phyloP scores from a whole-genome alignment of 2,888 invertebrate genomes.

The Pollenia angustigena region DNA sequence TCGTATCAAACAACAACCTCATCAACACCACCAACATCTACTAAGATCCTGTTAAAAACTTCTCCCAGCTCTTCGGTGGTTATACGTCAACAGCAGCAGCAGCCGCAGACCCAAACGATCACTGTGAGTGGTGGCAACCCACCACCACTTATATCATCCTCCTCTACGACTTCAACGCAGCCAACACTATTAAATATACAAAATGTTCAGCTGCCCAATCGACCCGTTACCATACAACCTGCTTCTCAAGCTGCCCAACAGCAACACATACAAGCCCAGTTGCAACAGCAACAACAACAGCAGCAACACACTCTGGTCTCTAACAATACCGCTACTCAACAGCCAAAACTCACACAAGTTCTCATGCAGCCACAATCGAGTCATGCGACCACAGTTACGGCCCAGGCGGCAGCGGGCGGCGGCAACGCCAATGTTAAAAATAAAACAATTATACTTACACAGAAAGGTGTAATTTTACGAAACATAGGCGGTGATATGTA shows the following conservation, averaged over 20 bases:
- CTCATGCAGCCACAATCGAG: constrained; percentile 80
- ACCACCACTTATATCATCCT: constrained; percentile 83
- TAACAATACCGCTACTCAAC: constrained; percentile 83
- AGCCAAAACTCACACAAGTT: constrained; percentile 84
- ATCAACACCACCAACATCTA: constrained; percentile 79
- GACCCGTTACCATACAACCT: constrained; percentile 83
- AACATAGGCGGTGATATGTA: constrained; percentile 84
- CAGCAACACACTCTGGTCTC: constrained; percentile 82
- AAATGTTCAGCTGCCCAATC: constrained; percentile 83
- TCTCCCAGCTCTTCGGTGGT: constrained; percentile 82
- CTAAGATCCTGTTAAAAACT: constrained; percentile 84
- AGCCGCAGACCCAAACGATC: constrained; percentile 74
- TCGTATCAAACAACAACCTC: constrained; percentile 80
- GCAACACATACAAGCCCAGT: constrained; percentile 83
- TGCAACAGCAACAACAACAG: constrained; percentile 80
- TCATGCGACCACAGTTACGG: constrained; percentile 74
- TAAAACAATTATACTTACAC: constrained; percentile 84
- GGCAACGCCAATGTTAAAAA: constrained; percentile 81
- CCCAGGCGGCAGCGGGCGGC: constrained; percentile 65
- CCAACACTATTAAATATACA: constrained; percentile 83
- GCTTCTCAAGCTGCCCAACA: constrained; percentile 84
- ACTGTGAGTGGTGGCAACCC: constrained; percentile 80
- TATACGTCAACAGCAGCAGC: constrained; percentile 78
- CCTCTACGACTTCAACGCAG: constrained; percentile 77
- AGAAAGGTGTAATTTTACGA: constrained; percentile 83